phyloP scores from a whole-genome alignment of 2,888 invertebrate species.

The Phalera bucephala region DNA sequence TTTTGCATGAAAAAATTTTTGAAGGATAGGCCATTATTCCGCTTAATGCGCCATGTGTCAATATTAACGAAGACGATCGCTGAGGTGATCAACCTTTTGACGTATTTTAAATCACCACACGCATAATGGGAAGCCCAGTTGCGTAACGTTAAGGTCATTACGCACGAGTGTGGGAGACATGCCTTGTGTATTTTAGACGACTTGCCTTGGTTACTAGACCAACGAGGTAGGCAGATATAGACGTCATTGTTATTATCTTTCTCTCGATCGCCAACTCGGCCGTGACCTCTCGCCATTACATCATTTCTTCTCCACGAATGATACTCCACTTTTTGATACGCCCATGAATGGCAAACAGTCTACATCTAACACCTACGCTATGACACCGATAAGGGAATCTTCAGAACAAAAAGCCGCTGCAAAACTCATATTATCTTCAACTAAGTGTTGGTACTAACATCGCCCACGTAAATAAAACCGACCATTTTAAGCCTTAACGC shows the following conservation, averaged over 20 bases:
- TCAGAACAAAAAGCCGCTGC: slow-evolving; percentile 19
- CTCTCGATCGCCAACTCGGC: too few species aligned
- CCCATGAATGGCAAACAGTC: neutral
- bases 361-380: slow-evolving; percentile 1
- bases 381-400: slow-evolving; percentile 32
- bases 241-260: too few species aligned
- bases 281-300: too few species aligned
- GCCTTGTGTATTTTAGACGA: slow-evolving; percentile 23
- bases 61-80: slow-evolving; percentile 3
- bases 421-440: slow-evolving; percentile 15
- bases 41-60: too few species aligned
- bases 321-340: too few species aligned
- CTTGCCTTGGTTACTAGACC: too few species aligned
- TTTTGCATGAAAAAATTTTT: too few species aligned
- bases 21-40: too few species aligned
- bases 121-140: slow-evolving; percentile 29
- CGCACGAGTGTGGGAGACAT: slow-evolving; percentile 35
- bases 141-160: slow-evolving; percentile 45
- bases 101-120: slow-evolving; percentile 21
- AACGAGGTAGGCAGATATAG: too few species aligned
- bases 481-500: slow-evolving; percentile 13
- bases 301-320: too few species aligned
- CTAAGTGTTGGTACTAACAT: neutral
- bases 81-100: slow-evolving; percentile 15
- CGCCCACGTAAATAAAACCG: slow-evolving; percentile 6